These are phyloP conservation scores for Chondrosia reniformis DNA, from an alignment of 37 sponge, comb jelly and placozoan genomes.

Conservation along the genomic window DNA sequence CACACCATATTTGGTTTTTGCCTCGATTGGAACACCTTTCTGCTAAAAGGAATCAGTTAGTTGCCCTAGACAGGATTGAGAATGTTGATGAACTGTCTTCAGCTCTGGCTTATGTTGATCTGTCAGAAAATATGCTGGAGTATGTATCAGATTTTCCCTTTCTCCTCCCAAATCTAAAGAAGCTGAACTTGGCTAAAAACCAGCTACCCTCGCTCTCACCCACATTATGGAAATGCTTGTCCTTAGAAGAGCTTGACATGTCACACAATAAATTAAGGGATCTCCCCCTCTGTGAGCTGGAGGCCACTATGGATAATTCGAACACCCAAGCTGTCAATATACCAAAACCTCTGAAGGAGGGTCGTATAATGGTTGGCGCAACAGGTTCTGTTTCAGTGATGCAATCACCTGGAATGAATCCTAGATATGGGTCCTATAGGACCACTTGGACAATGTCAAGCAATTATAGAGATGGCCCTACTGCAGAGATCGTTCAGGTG, in stretches of 20 bases:
- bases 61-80: neutral
- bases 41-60: constrained; percentile 20
- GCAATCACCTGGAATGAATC: neutral
- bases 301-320: neutral
- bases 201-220: constrained; percentile 32
- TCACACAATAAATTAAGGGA: constrained; percentile 21
- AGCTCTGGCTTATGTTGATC: constrained; percentile 11
- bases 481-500: constrained; percentile 1
- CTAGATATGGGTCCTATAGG: neutral
- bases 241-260: constrained; percentile 49
- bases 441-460: neutral
- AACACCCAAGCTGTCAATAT: neutral
- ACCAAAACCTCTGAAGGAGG: neutral
- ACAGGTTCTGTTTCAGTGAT: neutral
- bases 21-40: constrained; percentile 16
- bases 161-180: constrained; percentile 21
- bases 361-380: neutral
- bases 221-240: constrained; percentile 33
- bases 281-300: constrained; percentile 42
- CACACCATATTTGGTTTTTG: constrained; percentile 47
- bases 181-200: constrained; percentile 25
- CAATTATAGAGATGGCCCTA: neutral
- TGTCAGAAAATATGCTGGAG: constrained; percentile 31
- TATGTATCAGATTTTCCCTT: constrained; percentile 46
- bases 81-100: constrained; percentile 11